Base-by-base conservation (phyloP, 1,140 invertebrate species). In the Ostrea edulis region DNA sequence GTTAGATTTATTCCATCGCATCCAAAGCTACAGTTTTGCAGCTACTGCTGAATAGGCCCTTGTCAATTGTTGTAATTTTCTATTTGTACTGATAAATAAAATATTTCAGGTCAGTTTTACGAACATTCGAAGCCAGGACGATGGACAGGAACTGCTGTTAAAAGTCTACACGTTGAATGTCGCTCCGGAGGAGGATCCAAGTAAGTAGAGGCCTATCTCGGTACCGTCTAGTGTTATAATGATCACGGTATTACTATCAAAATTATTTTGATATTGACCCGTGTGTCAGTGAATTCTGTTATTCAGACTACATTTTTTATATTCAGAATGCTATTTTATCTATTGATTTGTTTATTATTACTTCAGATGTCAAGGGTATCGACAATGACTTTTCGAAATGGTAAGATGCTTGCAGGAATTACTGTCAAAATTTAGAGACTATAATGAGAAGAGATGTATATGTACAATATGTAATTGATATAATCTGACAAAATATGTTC, bases 91-190 rank as follows among this genome's bases (percentile, higher is more conserved):
- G 9, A 55, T 55, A 55, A 12, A 55, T 55, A 55, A 55, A 17
- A 55, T n/a, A n/a, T 51, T 20, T 9, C 82, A 83, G 82, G 53
- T 83, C 20, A 83, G 82, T 83, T 83, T 17, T 25, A 83, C 82
- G 0, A 83, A 83, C 44, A 83, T 83, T 8, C 20, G 3, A n/a
- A n/a, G 8, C 20, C 11, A 25, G 22, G 12, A 83, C 20, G 82
- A 83, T 9, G 82, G 51, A 51, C 82, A 83, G 44, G 82, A 83
- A 20, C 14, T 83, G 44, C 51, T 83, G 51, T 4, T 83, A 25
- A 83, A 83, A 17, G 53, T 83, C 20, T 52, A 83, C 82, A 83
- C 14, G 5, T 52, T 83, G 2, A 83, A 54, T 53, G 44, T 83
- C 22, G 44, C 82, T 22, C 82, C 82, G 14, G 51, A 3, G n/a